Evolutionary conservation across 2,888 invertebrate genomes (phyloP), one percentile per base, ranked within the genome.

Genomic region (Trichacis sp.): DNA sequence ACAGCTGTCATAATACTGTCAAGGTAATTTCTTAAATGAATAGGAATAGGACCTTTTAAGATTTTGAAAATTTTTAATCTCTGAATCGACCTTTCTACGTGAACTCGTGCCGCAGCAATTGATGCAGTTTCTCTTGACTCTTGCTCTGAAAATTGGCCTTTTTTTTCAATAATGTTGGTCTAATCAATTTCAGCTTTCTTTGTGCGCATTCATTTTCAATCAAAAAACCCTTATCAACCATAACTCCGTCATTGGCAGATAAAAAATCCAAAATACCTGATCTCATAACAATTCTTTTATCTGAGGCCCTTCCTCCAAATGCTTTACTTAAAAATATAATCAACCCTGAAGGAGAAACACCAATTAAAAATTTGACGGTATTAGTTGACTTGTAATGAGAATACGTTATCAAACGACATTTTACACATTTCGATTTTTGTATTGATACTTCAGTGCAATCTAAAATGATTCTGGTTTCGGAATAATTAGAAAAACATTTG

Each of bases 371-470:
- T 42, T 61, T 55, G 1, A 61, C 8, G 14, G 19, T 56, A n/a
- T 63, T 52, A 17, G 49, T 14, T 17, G 50, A 55, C 56, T 64
- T 64, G 12, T 64, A 57, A 50, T 64, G 50, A 5, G 57, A 67
- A 53, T 57, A 60, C 14, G 63, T 33, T 47, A 43, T 3, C 3
- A 24, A 5, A 5, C 63, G 14, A 54, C 63, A 63, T 36, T 36
- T 38, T 9, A 60, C 19, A 36, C 60, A 63, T 8, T 57, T 59
- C 59, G 29, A n/a, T n/a, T n/a, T n/a, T n/a, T n/a, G n/a, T n/a
- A n/a, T n/a, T n/a, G n/a, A n/a, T n/a, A n/a, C n/a, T 15, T 63
- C 59, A 1, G 59, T 56, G n/a, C 58, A 67, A 15, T 67, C 53
- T 12, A 67, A 43, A 15, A 63, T 12, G 9, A 59, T 20, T 9